phyloP scores from a whole-genome alignment of 2,113 vertebrate species.

The Ictidomys tridecemlineatus region DNA sequence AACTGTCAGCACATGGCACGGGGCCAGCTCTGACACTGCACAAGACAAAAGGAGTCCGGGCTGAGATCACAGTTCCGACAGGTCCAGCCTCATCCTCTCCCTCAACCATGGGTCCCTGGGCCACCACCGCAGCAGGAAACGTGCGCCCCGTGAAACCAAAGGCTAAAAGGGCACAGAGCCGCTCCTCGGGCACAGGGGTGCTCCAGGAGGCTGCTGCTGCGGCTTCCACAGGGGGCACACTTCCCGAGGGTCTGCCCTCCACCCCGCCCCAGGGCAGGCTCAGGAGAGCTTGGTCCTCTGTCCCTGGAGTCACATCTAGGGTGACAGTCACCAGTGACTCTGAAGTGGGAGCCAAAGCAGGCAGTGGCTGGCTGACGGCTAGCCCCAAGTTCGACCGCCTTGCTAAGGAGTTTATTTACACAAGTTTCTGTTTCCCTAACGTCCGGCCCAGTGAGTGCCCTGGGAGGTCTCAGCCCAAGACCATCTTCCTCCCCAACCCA shows the following conservation, averaged over 20 bases:
- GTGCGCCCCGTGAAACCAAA: not conserved
- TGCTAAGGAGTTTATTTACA: not conserved
- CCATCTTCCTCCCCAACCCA: too few species aligned
- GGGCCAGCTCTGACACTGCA: not conserved
- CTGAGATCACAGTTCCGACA: conserved; percentile 84
- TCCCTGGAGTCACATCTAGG: not conserved
- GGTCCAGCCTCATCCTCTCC: conserved; percentile 50
- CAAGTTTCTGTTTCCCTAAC: not conserved
- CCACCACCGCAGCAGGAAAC: not conserved
- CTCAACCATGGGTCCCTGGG: conserved; percentile 53
- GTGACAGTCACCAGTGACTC: not conserved
- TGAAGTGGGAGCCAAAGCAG: not conserved
- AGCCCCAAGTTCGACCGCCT: fast-evolving
- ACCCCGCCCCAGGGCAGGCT: too few species aligned
- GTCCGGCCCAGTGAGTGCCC: fast-evolving
- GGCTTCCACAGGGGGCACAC: too few species aligned
- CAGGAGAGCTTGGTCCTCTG: not conserved
- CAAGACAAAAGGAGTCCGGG: conserved; percentile 64
- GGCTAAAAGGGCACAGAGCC: not conserved
- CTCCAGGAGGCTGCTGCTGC: too few species aligned
- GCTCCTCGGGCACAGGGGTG: too few species aligned
- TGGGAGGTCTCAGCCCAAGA: too few species aligned
- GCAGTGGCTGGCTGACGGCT: not conserved
- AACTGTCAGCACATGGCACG: not conserved
- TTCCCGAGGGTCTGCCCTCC: too few species aligned